Evolutionary conservation across 2,888 invertebrate species (phyloP).

Genomic region (Tetragonisca angustula): DNA sequence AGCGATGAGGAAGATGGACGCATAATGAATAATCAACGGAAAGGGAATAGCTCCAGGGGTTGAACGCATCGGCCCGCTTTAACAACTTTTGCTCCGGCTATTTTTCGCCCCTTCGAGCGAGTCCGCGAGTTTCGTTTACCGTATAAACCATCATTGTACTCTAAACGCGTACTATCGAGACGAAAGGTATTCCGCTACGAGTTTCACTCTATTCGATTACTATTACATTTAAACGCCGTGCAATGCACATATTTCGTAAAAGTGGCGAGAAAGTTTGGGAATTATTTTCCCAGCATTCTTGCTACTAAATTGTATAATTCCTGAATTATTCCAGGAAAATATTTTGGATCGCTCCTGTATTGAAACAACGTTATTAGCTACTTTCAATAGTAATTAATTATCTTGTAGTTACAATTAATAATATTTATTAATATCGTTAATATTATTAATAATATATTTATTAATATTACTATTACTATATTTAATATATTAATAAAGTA

Average conservation of each 20-base stretch:
- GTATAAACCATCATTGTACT: background rate
- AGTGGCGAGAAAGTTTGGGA: background rate
- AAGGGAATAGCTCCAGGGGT: conserved; percentile 9
- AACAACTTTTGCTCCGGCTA: background rate
- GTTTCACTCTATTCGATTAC: background rate
- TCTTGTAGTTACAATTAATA: no score
- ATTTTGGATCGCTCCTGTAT: no score
- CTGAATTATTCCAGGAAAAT: no score
- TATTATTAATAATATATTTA: no score
- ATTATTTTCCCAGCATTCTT: no score
- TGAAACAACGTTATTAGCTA: no score
- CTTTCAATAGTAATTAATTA: no score
- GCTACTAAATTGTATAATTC: no score
- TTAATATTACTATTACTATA: no score
- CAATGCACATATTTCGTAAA: background rate
- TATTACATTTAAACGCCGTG: background rate
- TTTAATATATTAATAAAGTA: no score
- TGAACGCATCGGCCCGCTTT: conserved; percentile 3
- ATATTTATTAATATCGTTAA: no score
- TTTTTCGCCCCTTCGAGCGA: background rate
- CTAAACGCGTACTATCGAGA: background rate
- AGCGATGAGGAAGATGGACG: conserved; percentile 7
- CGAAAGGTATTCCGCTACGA: background rate
- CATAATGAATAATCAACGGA: conserved; percentile 30
- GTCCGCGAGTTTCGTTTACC: conserved; percentile 6